phyloP scores from a whole-genome alignment of 2,113 vertebrate genomes.

The Sander vitreus region DNA sequence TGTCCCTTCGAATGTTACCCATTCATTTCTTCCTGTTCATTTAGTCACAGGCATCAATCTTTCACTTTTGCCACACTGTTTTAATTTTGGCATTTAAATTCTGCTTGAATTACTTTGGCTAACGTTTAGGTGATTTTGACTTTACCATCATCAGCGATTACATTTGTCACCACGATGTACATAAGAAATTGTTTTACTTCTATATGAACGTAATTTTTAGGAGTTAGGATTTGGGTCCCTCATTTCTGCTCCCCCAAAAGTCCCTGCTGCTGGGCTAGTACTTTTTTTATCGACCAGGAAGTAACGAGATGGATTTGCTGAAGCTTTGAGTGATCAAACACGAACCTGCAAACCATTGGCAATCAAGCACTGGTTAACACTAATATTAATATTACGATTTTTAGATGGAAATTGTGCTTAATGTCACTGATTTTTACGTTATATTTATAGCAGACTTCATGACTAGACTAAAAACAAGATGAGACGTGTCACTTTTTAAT shows the following conservation, averaged over 20 bases:
- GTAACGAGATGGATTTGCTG: no score
- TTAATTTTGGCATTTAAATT: background rate
- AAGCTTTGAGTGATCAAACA: slow-evolving; percentile 2
- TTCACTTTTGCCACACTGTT: background rate
- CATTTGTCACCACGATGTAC: background rate
- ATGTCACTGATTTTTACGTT: background rate
- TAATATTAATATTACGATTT: background rate
- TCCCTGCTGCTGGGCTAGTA: background rate
- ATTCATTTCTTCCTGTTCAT: slow-evolving; percentile 13
- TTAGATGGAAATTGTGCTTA: background rate
- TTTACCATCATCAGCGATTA: no score
- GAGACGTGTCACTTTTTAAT: background rate
- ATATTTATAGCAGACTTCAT: background rate
- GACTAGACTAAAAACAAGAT: background rate
- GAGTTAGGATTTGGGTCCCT: background rate
- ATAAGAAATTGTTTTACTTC: no score
- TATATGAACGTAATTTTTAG: background rate
- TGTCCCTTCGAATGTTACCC: slow-evolving; percentile 15
- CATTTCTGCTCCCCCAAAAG: background rate
- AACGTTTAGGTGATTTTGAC: no score
- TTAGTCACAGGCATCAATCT: background rate
- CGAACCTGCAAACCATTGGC: background rate
- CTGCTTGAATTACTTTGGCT: no score
- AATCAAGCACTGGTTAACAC: background rate
- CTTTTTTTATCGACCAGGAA: background rate